Base-by-base conservation (phyloP, 2,113 vertebrate species). In the Marmota flaviventris region DNA sequence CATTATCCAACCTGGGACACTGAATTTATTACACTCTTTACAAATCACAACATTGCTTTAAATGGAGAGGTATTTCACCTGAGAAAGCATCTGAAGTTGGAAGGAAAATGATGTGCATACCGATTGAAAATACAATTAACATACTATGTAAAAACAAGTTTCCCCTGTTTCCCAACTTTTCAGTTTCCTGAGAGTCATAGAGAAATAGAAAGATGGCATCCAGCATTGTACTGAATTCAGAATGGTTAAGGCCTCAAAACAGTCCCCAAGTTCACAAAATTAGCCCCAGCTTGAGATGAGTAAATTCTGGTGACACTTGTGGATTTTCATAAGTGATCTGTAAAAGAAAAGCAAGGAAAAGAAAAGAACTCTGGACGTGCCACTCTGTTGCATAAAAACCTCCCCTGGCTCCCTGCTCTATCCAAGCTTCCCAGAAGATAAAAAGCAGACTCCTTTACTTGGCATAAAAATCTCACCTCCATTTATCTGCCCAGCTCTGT, bases 401-500 rank as follows among this genome's bases (percentile, higher is more conserved):
- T 93, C 42, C 51, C 37, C 37, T 73, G 34, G 8, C 48, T 88
- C 70, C 79, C 32, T 85, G 81, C 87, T 76, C 8, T 94, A 70
- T 58, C 61, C 34, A 82, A 53, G 24, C 27, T 92, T 96, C 92
- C 51, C 83, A 94, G 94, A 94, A 96, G 83, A 75, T 93, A 48
- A 96, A 96, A 76, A 86, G 20, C 67, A 97, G 77, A 88, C 72
- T 79, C 58, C 34, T 92, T 93, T 81, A n/a, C 42, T 75, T 94
- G 87, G 75, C 89, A 61, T 86, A 72, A 45, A 79, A 79, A 22
- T 79, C 89, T 89, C 78, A 91, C 42, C 51, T 65, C 69, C 70
- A 39, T 91, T 96, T 95, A 93, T 94, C 93, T 81, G 48, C 77
- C 91, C 75, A 61, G 78, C 39, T 95, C 67, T 89, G 20, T 94